Base-by-base conservation (phyloP, 1,140 invertebrate species). In the Drosophila sturtevanti region DNA sequence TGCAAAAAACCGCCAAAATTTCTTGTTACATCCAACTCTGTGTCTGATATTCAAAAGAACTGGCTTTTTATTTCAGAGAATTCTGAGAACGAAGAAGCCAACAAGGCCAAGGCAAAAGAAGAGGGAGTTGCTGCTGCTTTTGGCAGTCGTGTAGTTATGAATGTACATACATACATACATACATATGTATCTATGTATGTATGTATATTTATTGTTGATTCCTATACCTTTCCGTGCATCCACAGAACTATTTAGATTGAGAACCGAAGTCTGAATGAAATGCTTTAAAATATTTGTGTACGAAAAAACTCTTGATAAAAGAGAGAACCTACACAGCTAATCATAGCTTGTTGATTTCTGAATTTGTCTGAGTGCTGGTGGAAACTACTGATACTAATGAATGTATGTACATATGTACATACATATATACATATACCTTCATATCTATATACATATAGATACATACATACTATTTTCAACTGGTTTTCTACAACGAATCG, bases 1-100 rank as follows among this genome's bases (percentile, higher is more conserved):
- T 34, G 41, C 21, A 67, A 68, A 75, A 68, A 58, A 22, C 51
- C 72, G 71, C 72, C 55, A 24, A 68, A 68, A 68, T 59, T 76
- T 64, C 64, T 63, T 58, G 12, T 56, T 27, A 56, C 55, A 59
- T 27, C 38, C 38, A 73, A 41, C 35, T 56, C 14, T 16, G 38
- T 11, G 44, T 61, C 48, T 61, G 24, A 31, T 61, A n/a, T 38
- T 27, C 41, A 38, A 61, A 61, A 61, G 59, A 74, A 74, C 72
- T 74, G 71, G 72, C 66, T 74, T 74, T 61, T 27, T 16, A 12
- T 56, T 74, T 48, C 21, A 48, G 21, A 21, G 41, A 48, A 48
- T 65, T 48, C 41, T n/a, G 41, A 31, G 70, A 22, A 58, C 52
- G 55, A 67, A 68, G 65, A 51, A 48, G 68, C 68, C 38, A 51